A percentile compares a stretch with the other conserved stretches of the same genome.
These are phyloP conservation scores for Drosophila fungiperda DNA, from an alignment of 2,888 invertebrate species.

Conservation along the genomic window DNA sequence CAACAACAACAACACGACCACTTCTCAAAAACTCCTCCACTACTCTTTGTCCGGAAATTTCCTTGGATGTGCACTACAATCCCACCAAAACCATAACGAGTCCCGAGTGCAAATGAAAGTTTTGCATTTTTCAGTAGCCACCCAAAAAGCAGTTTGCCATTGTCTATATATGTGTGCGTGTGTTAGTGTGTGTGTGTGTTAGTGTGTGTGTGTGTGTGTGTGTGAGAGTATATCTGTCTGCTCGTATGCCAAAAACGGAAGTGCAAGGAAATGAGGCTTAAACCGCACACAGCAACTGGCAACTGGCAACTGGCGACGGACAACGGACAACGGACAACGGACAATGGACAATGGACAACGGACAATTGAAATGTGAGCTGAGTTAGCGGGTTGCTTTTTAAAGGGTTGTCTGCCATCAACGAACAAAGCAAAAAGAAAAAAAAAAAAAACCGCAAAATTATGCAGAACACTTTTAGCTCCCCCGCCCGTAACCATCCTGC, in stretches of 20 bases:
- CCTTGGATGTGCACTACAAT: slow-evolving; percentile 12
- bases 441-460: slow-evolving; percentile 54
- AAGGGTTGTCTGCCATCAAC: slow-evolving; percentile 1
- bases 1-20: neutral
- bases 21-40: neutral
- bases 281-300: slow-evolving; percentile 66
- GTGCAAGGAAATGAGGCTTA: slow-evolving; percentile 77
- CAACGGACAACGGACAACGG: slow-evolving; percentile 42
- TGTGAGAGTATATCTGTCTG: slow-evolving; percentile 44
- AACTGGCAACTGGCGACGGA: slow-evolving; percentile 6
- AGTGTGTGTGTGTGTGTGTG: slow-evolving; percentile 30
- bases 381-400: slow-evolving; percentile 15
- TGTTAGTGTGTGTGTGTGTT: too few species aligned
- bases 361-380: slow-evolving; percentile 74
- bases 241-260: slow-evolving; percentile 66
- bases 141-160: slow-evolving; percentile 62
- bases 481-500: neutral
- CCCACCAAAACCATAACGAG: slow-evolving; percentile 53
- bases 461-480: slow-evolving; percentile 45
- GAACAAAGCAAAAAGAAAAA: neutral
- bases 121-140: slow-evolving; percentile 72
- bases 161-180: slow-evolving; percentile 53
- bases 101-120: slow-evolving; percentile 73
- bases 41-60: slow-evolving; percentile 28
- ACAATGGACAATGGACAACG: slow-evolving; percentile 51